Conservation (phyloP, 2,888 invertebrate genomes). For the Dromius quadrimaculatus region DNA sequence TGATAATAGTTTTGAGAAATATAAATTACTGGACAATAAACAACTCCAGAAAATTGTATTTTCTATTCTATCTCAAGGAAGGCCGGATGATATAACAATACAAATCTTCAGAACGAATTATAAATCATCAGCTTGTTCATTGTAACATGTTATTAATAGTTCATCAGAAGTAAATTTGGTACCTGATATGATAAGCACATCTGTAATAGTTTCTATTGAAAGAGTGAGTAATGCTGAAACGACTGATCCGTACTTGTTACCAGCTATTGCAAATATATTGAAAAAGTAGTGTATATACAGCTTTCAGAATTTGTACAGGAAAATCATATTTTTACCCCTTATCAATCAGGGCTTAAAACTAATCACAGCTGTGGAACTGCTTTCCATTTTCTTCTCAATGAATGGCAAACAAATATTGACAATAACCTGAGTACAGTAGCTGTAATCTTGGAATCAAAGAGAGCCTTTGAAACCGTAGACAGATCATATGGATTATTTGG, state of each 20-base stretch:
- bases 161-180: slow-evolving; percentile 4
- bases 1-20: neutral
- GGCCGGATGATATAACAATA: neutral
- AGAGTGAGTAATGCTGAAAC: neutral
- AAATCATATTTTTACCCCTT: neutral
- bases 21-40: neutral
- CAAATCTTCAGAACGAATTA: neutral
- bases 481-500: neutral
- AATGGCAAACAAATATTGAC: slow-evolving; percentile 4
- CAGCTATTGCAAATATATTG: neutral
- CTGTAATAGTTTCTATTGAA: neutral
- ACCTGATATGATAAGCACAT: neutral
- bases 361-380: slow-evolving; percentile 1
- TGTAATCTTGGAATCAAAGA: neutral
- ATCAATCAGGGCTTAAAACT: slow-evolving; percentile 1
- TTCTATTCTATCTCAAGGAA: neutral
- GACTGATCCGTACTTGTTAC: slow-evolving; percentile 1
- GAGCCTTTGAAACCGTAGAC: slow-evolving; percentile 13
- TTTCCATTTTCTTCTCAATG: neutral
- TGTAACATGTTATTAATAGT: neutral
- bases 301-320: neutral
- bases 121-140: neutral
- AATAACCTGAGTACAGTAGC: neutral
- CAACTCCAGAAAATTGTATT: neutral
- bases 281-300: slow-evolving; percentile 1